phyloP scores from a whole-genome alignment of 1,140 invertebrate species.

The Aphelenchoides avenae region DNA sequence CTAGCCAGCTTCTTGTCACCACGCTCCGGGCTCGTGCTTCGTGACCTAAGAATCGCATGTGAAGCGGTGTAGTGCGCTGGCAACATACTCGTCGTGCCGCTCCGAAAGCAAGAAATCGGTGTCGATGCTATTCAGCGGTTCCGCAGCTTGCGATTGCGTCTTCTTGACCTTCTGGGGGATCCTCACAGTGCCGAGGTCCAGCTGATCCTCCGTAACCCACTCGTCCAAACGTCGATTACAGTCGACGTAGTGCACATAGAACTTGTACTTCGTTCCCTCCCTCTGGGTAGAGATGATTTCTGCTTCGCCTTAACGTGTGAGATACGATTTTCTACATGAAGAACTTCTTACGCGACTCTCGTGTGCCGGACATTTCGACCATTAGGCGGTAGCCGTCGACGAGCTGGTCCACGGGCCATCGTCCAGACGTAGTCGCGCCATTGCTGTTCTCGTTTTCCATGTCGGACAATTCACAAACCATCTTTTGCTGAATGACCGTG shows the following conservation, averaged over 20 bases:
- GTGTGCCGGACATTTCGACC: constrained; percentile 29
- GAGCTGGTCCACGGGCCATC: constrained; percentile 28
- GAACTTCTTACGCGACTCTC: not conserved
- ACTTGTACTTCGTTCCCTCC: constrained; percentile 9
- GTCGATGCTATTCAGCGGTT: too few species aligned
- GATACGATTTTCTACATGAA: not conserved
- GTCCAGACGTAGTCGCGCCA: not conserved
- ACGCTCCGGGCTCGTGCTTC: too few species aligned
- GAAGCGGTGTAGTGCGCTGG: too few species aligned
- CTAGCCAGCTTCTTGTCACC: too few species aligned
- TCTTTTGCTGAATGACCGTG: not conserved
- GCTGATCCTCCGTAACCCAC: constrained; percentile 34
- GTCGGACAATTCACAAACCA: constrained; percentile 26
- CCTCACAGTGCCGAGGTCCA: constrained; percentile 32
- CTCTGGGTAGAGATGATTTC: constrained; percentile 31
- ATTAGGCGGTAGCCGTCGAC: constrained; percentile 42
- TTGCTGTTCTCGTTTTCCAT: constrained; percentile 17
- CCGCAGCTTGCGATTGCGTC: too few species aligned
- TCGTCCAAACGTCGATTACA: constrained; percentile 46
- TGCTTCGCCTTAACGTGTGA: constrained; percentile 35
- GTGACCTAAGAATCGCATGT: too few species aligned
- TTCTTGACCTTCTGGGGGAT: constrained; percentile 35
- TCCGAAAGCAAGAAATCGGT: too few species aligned
- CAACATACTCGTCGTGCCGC: too few species aligned
- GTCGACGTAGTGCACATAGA: constrained; percentile 48